phyloP scores from a whole-genome alignment of 2,888 invertebrate species.

The Microplitis manilae region DNA sequence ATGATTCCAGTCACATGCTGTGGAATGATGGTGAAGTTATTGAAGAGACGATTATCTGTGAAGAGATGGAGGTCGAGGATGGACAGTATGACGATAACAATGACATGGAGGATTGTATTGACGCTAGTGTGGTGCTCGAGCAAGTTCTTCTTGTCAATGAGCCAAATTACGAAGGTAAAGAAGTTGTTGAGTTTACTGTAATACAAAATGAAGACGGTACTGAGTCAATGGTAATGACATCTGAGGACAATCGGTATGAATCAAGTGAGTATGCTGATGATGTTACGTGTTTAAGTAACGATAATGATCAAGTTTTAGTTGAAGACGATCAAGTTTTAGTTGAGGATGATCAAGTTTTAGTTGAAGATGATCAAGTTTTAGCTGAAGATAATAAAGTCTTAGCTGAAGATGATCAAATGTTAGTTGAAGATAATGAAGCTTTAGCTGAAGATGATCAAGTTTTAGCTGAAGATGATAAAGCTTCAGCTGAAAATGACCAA shows the following conservation, averaged over 20 bases:
- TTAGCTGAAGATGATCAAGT: neutral
- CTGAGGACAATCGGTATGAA: slow-evolving; percentile 41
- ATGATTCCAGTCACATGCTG: slow-evolving; percentile 42
- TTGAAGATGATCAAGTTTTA: neutral
- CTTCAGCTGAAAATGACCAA: neutral
- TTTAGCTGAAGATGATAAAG: neutral
- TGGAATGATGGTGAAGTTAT: slow-evolving; percentile 67
- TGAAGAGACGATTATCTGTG: slow-evolving; percentile 70
- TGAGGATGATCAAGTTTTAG: neutral
- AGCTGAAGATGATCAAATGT: neutral
- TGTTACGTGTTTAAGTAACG: slow-evolving; percentile 52
- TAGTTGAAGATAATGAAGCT: neutral
- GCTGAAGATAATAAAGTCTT: neutral
- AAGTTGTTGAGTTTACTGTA: slow-evolving; percentile 62
- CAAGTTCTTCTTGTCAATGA: slow-evolving; percentile 60
- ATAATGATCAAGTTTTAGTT: slow-evolving; percentile 41
- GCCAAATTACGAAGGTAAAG: slow-evolving; percentile 53
- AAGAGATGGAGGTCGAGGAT: slow-evolving; percentile 67
- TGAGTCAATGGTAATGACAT: slow-evolving; percentile 55
- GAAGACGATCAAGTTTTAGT: neutral
- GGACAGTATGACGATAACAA: neutral
- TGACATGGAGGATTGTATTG: slow-evolving; percentile 22
- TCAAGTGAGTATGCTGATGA: slow-evolving; percentile 50
- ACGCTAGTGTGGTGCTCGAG: slow-evolving; percentile 57
- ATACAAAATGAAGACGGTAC: slow-evolving; percentile 60